Percentiles rank a stretch among this genome's conserved stretches.
Evolutionary conservation across 1,140 invertebrate species (phyloP).

Genomic region (Caenorhabditis tropicalis): DNA sequence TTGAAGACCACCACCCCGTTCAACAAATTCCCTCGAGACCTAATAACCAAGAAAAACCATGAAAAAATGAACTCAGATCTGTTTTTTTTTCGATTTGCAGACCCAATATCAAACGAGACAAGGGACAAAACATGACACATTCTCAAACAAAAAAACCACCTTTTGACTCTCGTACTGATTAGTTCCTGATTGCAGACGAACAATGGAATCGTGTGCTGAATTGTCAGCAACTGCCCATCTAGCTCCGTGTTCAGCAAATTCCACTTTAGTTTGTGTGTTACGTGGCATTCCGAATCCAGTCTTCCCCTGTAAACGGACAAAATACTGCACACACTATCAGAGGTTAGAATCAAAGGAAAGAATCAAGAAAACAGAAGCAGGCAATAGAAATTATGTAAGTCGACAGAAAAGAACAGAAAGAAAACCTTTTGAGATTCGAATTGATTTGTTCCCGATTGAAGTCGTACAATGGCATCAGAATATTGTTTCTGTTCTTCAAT

Average conservation of each 20-base stretch:
- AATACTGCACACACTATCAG: not conserved
- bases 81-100: not conserved
- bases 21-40: not conserved
- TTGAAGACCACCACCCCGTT: not conserved
- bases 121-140: not conserved
- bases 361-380: constrained; percentile 29
- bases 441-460: constrained; percentile 21
- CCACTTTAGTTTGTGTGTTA: constrained; percentile 67
- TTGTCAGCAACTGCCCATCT: constrained; percentile 52
- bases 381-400: not conserved
- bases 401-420: not conserved
- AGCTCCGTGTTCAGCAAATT: constrained; percentile 65
- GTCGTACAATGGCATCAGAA: constrained; percentile 44
- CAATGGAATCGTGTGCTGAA: constrained; percentile 47
- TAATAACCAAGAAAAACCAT: not conserved
- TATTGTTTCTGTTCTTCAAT: constrained; percentile 49
- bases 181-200: constrained; percentile 72
- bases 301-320: constrained; percentile 64
- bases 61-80: not conserved
- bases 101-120: not conserved
- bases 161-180: constrained; percentile 67
- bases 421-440: constrained; percentile 34
- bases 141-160: constrained; percentile 29
- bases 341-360: not conserved
- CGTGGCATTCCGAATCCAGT: constrained; percentile 70